Conservation (phyloP, 2,888 invertebrate species). For the Eudasyphora cyanicolor region DNA sequence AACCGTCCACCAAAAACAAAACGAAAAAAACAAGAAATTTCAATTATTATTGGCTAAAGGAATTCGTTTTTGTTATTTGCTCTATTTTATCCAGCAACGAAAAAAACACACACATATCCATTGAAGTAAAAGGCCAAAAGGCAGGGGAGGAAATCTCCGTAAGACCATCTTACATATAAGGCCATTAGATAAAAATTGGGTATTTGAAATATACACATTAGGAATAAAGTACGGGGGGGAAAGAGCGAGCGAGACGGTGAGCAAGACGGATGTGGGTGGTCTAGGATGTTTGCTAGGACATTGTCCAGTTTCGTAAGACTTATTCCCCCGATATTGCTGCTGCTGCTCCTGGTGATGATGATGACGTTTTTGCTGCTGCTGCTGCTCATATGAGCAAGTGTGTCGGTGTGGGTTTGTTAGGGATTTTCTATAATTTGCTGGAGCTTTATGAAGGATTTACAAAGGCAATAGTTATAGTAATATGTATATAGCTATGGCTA, state of each 20-base stretch:
- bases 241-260: too few relatives aligned
- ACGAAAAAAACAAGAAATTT: conserved; percentile 50
- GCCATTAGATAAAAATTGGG: conserved; percentile 61
- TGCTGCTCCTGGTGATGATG: neutral
- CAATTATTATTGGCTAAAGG: conserved; percentile 64
- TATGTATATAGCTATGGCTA: neutral
- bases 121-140: neutral
- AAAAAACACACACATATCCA: conserved; percentile 20
- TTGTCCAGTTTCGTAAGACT: conserved; percentile 60
- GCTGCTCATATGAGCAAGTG: neutral
- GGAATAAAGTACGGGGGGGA: neutral
- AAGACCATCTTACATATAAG: conserved; percentile 26
- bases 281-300: conserved; percentile 46
- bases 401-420: conserved; percentile 58
- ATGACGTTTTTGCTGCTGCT: too few relatives aligned
- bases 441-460: conserved; percentile 72
- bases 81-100: conserved; percentile 48
- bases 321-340: conserved; percentile 38
- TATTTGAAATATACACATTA: neutral
- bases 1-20: neutral
- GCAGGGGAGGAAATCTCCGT: neutral
- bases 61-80: conserved; percentile 52
- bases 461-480: conserved; percentile 31
- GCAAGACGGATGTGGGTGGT: neutral
- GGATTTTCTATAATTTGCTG: conserved; percentile 79